Evolutionary conservation across 2,797 vertebrate species (phyloP), one percentile per base, ranked within the genome.

Genomic region (Orientallactaga sibirica): DNA sequence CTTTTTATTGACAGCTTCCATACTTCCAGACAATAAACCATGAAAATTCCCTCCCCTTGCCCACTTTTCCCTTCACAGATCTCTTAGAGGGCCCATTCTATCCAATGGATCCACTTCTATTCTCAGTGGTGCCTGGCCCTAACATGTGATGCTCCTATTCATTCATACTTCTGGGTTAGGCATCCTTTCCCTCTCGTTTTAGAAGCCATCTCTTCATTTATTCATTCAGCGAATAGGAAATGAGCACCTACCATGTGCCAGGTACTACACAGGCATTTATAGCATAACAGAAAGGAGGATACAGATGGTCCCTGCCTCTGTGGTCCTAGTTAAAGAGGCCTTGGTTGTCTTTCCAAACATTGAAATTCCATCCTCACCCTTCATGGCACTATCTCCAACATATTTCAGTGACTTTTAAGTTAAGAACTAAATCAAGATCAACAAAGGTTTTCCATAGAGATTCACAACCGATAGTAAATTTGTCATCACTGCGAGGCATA

Each of bases 391-490:
- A 2, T 58, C 74, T 62, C 41, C 48, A 43, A 15, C 55, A 20
- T 87, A 48, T 55, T 85, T 84, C 75, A 37, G 71, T 91, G 6
- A 70, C 61, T 85, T 90, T 88, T 79, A 88, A 78, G 58, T 58
- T 29, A 74, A n/a, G 20, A 11, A 37, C 61, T 67, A 73, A 85
- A 84, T 25, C 6, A 84, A 37, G 7, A 27, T 86, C 33, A 74
- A 66, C n/a, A 81, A 22, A 37, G 22, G 68, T 90, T 78, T 87
- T 82, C 76, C 55, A 25, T 61, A 88, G n/a, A 91, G 41, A 70
- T 8, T 92, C 37, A 33, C 76, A 55, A 82, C 24, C 62, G 48
- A 87, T 25, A 66, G 24, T 52, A 68, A 88, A 68, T 75, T 67
- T 77, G 83, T 74, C 77, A 25, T 6, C 43, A 94, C 83, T 87